These are phyloP conservation scores for Drosophila prolongata DNA, from an alignment of 2,888 invertebrate species.

Conservation along the genomic window DNA sequence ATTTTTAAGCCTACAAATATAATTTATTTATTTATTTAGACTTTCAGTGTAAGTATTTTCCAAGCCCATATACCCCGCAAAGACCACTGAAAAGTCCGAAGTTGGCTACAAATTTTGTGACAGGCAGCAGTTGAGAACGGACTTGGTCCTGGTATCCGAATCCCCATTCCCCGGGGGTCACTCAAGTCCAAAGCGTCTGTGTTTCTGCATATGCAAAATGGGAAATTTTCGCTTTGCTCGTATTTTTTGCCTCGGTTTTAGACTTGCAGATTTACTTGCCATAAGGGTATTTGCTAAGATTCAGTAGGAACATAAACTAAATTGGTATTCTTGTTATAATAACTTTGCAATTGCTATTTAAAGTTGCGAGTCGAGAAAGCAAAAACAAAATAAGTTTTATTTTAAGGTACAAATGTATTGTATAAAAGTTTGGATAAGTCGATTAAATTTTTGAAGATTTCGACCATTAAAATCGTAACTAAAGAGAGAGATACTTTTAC, in stretches of 20 bases:
- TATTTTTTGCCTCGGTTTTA: constrained; percentile 11
- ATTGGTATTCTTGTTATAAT: constrained; percentile 5
- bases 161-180: constrained; percentile 35
- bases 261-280: constrained; percentile 8
- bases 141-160: constrained; percentile 21
- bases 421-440: too few species aligned
- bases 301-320: constrained; percentile 6
- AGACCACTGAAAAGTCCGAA: constrained; percentile 39
- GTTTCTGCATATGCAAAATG: constrained; percentile 50
- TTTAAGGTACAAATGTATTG: too few species aligned
- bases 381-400: too few species aligned
- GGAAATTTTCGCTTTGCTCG: constrained; percentile 34
- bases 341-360: constrained; percentile 6
- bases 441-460: too few species aligned
- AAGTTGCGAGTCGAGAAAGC: neutral
- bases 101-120: constrained; percentile 50
- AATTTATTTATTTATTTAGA: neutral
- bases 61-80: constrained; percentile 13
- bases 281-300: neutral
- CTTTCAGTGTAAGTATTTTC: constrained; percentile 2
- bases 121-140: constrained; percentile 44
- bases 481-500: too few species aligned
- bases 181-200: constrained; percentile 32
- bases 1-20: too few species aligned
- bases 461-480: too few species aligned